Base-by-base conservation (phyloP, 2,797 vertebrate genomes). In the Hemibagrus guttatus region DNA sequence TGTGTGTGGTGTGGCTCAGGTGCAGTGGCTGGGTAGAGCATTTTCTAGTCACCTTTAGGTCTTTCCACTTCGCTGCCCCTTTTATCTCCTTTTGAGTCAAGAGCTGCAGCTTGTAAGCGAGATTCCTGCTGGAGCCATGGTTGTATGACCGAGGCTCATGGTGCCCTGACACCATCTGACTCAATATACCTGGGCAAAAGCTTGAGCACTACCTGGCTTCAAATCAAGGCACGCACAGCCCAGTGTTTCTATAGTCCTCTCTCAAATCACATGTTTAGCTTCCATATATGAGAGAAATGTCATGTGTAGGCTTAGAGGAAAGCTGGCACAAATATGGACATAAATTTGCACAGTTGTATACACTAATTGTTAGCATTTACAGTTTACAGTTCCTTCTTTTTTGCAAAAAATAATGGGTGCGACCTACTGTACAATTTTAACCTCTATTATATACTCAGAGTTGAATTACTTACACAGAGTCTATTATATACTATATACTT, bases 21-120 rank as follows among this genome's bases (percentile, higher is more conserved):
- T 86, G 82, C 84, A 84, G 58, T 86, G 64, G 81, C 90, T 78
- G 75, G 85, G 61, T 39, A 23, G 75, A 90, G 85, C 82, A 92
- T 89, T 91, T 91, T 90, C 81, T 31, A 8, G 84, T 89, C 79
- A 88, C 91, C 89, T 92, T 92, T 64, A 80, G 91, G 84, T 89
- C 88, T 86, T 91, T 93, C 87, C 89, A 85, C 87, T 90, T 87
- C 84, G 85, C 72, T 61, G 26, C 52, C 56, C 86, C 64, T 82
- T 91, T 92, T 88, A 91, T 87, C 87, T 88, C 81, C 54, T 83
- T 72, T 71, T 80, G 81, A 90, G 86, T 84, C 68, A 88, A 87
- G 76, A 42, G 63, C 75, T 86, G 74, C 5, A 35, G 52, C 76
- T 78, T 68, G 83, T 74, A 28, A 84, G 12, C 83, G 69, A 58